Evolutionary conservation across 2,797 vertebrate genomes (phyloP).

Genomic region (Danio kyathit): DNA sequence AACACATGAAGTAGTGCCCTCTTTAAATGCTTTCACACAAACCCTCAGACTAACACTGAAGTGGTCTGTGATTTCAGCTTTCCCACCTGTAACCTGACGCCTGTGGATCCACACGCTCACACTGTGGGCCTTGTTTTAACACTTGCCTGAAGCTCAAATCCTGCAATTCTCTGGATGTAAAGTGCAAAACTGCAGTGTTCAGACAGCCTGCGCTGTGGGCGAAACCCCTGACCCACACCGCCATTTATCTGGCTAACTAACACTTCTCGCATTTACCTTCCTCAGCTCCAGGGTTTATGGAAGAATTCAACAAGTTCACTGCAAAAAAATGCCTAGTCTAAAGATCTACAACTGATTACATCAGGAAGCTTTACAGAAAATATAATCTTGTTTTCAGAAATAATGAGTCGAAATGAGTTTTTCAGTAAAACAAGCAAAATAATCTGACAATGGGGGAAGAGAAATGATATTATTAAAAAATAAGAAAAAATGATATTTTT

Average conservation of each 20-base stretch:
- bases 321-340: no score
- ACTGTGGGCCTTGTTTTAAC: conserved; percentile 80
- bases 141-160: conserved; percentile 65
- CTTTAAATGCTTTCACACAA: conserved; percentile 23
- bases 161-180: conserved; percentile 74
- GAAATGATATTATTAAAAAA: no score
- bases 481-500: no score
- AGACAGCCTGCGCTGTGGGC: conserved; percentile 48
- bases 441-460: no score
- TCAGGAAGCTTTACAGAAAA: no score
- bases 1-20: background rate
- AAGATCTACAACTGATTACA: no score
- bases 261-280: conserved; percentile 65
- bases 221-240: conserved; percentile 71
- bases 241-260: conserved; percentile 70
- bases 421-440: no score
- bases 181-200: conserved; percentile 68
- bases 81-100: conserved; percentile 70
- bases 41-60: conserved; percentile 67
- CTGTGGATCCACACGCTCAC: conserved; percentile 67
- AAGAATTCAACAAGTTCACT: background rate
- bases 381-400: no score
- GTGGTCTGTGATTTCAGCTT: conserved; percentile 67
- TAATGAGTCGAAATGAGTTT: no score
- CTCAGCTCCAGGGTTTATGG: background rate